Base-by-base conservation (phyloP, 2,797 vertebrate species). In the Parauchenoglanis ngamensis region DNA sequence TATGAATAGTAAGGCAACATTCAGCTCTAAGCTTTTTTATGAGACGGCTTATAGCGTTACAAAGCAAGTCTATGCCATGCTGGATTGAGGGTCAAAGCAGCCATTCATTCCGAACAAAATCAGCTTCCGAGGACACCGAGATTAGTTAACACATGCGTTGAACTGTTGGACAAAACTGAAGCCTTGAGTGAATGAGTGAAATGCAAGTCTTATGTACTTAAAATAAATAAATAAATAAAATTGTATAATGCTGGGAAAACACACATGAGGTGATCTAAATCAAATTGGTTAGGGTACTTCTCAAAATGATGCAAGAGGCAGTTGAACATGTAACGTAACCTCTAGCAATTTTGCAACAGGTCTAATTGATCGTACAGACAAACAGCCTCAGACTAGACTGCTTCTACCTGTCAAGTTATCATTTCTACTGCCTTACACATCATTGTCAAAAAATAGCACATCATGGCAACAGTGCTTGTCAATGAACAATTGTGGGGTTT, bases 381-480 rank as follows among this genome's bases (percentile, higher is more conserved):
- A 84, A 77, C 52, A 80, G 73, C 7, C 21, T 63, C 25, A 44
- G 25, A 65, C 11, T 40, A 59, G 56, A 79, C 8, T 40, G 56
- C 31, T 40, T 59, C 31, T 59, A 79, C 17, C 77, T 12, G 3
- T 54, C 12, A 44, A 63, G 19, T 57, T 23, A 75, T 28, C 7
- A 89, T 89, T 94, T 95, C 90, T 92, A 94, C 92, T 21, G 89
- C 92, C 94, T 92, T 94, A 35, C 2, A 93, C 89, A 94, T 94
- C 94, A 95, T 92, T 92, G 31, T 76, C 72, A 52, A 83, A 89
- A 90, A 94, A 92, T 85, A 86, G 17, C 10, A 23, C 11, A 75
- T 70, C 80, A 89, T 90, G 94, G 86, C 87, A 67, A 86, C 44
- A 85, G 15, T 87, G 87, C 86, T 72, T 85, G 85, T 88, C 57